Percentiles rank a stretch among this genome's conserved stretches.
These are phyloP conservation scores for Tenodera sinensis DNA, from an alignment of 2,888 invertebrate species.

Conservation along the genomic window DNA sequence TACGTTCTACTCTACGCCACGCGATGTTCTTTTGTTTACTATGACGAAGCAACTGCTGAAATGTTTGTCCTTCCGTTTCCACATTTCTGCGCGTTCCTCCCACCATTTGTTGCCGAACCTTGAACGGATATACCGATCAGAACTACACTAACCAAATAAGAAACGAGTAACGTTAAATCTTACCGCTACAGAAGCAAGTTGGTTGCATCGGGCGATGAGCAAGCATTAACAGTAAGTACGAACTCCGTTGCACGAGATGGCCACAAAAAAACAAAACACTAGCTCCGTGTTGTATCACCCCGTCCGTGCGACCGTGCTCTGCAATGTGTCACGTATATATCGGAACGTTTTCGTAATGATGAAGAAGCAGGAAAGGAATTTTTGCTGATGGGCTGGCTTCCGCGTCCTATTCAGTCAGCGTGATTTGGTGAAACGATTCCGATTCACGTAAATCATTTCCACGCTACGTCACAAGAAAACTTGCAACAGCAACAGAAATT, in stretches of 20 bases:
- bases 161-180: background rate
- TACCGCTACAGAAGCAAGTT: background rate
- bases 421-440: background rate
- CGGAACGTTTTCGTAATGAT: constrained; percentile 11
- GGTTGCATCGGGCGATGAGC: background rate
- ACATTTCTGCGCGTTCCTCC: background rate
- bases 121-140: background rate
- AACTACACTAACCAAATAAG: background rate
- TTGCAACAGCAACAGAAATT: background rate
- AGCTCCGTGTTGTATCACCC: background rate
- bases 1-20: background rate
- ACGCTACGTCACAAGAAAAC: background rate
- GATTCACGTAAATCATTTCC: background rate
- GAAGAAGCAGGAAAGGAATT: constrained; percentile 26
- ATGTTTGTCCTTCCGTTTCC: background rate
- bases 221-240: background rate
- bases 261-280: background rate
- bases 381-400: constrained; percentile 2
- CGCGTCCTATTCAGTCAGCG: background rate
- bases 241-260: background rate
- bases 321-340: background rate
- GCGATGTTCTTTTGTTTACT: background rate
- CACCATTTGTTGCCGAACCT: background rate
- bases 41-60: background rate
- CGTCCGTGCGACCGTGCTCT: background rate